Evolutionary conservation across 1,140 invertebrate genomes (phyloP).

Genomic region (Procambarus clarkii): DNA sequence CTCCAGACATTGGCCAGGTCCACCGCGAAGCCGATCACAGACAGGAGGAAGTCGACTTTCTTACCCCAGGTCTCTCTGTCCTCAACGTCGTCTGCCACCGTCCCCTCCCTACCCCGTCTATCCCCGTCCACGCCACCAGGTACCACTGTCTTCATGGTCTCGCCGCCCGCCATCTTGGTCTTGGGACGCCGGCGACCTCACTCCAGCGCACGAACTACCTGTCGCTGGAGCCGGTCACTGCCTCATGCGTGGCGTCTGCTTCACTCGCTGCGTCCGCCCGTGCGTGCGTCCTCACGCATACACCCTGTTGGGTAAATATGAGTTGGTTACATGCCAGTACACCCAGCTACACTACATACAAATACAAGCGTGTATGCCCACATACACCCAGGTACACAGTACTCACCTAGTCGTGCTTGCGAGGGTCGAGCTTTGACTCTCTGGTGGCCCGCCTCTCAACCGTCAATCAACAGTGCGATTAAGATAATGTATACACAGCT

Average conservation of each 20-base stretch:
- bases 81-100: slow-evolving; percentile 67
- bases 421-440: too few relatives aligned
- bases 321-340: background rate
- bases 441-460: too few relatives aligned
- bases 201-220: background rate
- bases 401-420: background rate
- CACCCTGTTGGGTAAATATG: background rate
- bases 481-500: too few relatives aligned
- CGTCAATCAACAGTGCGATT: background rate
- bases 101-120: slow-evolving; percentile 23
- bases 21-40: slow-evolving; percentile 93
- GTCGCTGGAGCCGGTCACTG: background rate
- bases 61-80: slow-evolving; percentile 89
- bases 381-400: background rate
- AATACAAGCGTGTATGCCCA: background rate
- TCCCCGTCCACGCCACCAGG: slow-evolving; percentile 11
- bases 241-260: background rate
- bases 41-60: slow-evolving; percentile 93
- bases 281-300: background rate
- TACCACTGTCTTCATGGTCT: slow-evolving; percentile 57
- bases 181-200: background rate
- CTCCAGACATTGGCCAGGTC: slow-evolving; percentile 95
- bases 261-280: too few relatives aligned
- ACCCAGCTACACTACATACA: background rate
- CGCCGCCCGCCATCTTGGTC: slow-evolving; percentile 48